phyloP scores from a whole-genome alignment of 2,797 vertebrate genomes.

The Gambelia wislizenii region DNA sequence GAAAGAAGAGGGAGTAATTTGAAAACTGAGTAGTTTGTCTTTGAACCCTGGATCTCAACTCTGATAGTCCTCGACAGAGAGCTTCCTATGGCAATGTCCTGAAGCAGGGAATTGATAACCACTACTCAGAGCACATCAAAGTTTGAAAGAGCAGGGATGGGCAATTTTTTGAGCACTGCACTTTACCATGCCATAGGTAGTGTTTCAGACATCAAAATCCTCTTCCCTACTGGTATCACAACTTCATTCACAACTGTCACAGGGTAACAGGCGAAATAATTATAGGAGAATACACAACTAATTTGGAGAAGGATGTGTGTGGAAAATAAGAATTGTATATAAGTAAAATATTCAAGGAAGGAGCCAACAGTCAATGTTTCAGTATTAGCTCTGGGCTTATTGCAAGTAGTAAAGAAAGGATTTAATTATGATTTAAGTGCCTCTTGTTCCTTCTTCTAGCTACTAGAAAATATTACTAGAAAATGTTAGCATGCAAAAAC shows the following conservation, averaged over 20 bases:
- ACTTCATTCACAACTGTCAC: no score
- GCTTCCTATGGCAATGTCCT: not conserved
- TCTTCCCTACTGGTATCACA: no score
- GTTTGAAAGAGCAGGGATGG: rapidly evolving
- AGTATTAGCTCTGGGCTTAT: no score
- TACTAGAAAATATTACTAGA: no score
- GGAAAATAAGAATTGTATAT: not conserved
- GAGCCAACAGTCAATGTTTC: not conserved
- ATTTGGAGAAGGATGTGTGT: not conserved
- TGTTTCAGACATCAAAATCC: no score
- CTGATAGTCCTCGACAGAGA: rapidly evolving
- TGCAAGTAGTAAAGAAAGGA: no score
- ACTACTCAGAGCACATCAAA: rapidly evolving
- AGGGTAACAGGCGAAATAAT: not conserved
- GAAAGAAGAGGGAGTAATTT: no score
- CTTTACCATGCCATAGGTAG: not conserved
- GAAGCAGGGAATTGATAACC: not conserved
- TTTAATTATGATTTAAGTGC: no score
- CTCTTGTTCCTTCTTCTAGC: no score
- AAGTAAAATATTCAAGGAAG: not conserved
- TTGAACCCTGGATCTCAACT: rapidly evolving
- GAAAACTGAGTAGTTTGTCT: not conserved
- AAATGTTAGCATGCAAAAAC: no score
- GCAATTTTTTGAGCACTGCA: not conserved
- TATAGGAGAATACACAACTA: not conserved